These are phyloP conservation scores for Leucophenga maculata DNA, from an alignment of 2,888 invertebrate species.

Conservation along the genomic window DNA sequence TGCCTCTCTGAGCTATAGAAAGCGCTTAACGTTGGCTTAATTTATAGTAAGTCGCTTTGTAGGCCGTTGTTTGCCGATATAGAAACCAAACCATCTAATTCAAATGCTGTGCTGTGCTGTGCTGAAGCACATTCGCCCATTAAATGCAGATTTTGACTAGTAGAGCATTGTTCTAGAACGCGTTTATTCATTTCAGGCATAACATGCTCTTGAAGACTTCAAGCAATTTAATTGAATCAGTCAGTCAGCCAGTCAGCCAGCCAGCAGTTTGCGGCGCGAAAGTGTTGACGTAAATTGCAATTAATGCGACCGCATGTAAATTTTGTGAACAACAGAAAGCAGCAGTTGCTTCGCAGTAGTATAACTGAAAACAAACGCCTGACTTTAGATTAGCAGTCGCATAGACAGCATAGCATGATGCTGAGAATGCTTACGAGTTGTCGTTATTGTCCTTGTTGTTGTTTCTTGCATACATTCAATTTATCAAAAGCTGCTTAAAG, in stretches of 20 bases:
- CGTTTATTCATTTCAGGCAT: background rate
- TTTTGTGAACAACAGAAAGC: background rate
- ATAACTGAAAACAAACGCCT: too few relatives aligned
- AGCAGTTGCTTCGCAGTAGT: background rate
- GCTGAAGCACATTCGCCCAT: background rate
- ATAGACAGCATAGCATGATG: background rate
- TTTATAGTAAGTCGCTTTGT: background rate
- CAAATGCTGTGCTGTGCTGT: background rate
- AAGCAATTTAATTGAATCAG: constrained; percentile 3
- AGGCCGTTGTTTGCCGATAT: background rate
- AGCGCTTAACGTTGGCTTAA: background rate
- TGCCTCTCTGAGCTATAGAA: background rate
- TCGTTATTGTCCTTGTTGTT: background rate
- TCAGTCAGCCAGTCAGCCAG: background rate
- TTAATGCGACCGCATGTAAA: constrained; percentile 22
- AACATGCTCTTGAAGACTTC: background rate
- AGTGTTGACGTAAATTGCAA: constrained; percentile 24
- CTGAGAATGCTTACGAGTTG: background rate
- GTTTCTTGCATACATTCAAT: background rate
- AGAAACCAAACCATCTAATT: background rate
- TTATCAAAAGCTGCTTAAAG: background rate
- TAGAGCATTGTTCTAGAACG: background rate
- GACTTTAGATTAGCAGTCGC: background rate
- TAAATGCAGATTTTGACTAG: background rate
- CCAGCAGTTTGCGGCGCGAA: background rate